These are phyloP conservation scores for Hymenopus coronatus DNA, from an alignment of 2,888 invertebrate species.

Conservation along the genomic window DNA sequence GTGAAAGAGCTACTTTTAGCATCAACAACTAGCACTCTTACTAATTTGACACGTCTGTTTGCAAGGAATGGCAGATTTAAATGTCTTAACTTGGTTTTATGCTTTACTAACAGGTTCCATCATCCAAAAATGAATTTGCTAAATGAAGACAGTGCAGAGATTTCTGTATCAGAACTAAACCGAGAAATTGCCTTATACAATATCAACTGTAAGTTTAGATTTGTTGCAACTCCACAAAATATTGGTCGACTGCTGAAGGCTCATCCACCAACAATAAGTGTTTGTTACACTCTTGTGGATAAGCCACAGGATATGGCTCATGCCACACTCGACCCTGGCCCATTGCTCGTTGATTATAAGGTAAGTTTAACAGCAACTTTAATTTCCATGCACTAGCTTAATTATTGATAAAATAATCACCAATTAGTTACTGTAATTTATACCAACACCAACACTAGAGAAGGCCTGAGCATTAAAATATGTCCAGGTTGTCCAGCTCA, in stretches of 20 bases:
- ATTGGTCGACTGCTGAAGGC: slow-evolving; percentile 42
- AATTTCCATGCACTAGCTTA: neutral
- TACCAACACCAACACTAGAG: too few species aligned
- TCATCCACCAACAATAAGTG: slow-evolving; percentile 44
- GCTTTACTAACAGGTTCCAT: slow-evolving; percentile 41
- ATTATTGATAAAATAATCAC: neutral
- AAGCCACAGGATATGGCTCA: slow-evolving; percentile 39
- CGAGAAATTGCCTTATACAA: slow-evolving; percentile 41
- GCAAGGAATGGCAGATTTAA: too few species aligned
- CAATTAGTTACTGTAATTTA: too few species aligned
- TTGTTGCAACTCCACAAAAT: slow-evolving; percentile 43
- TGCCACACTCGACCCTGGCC: slow-evolving; percentile 40
- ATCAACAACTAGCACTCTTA: too few species aligned
- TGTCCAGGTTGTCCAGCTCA: too few species aligned
- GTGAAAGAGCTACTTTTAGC: too few species aligned
- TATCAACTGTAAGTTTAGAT: slow-evolving; percentile 44
- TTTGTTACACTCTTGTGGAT: slow-evolving; percentile 39
- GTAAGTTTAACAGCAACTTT: neutral
- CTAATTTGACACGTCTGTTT: too few species aligned
- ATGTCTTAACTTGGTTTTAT: too few species aligned
- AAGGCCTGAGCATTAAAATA: too few species aligned
- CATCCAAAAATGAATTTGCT: slow-evolving; percentile 44
- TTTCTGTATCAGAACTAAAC: slow-evolving; percentile 35
- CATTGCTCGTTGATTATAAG: slow-evolving; percentile 37
- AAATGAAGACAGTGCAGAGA: slow-evolving; percentile 40